Base-by-base conservation (phyloP, 2,797 vertebrate species). In the Hapalemur alaotrensis region DNA sequence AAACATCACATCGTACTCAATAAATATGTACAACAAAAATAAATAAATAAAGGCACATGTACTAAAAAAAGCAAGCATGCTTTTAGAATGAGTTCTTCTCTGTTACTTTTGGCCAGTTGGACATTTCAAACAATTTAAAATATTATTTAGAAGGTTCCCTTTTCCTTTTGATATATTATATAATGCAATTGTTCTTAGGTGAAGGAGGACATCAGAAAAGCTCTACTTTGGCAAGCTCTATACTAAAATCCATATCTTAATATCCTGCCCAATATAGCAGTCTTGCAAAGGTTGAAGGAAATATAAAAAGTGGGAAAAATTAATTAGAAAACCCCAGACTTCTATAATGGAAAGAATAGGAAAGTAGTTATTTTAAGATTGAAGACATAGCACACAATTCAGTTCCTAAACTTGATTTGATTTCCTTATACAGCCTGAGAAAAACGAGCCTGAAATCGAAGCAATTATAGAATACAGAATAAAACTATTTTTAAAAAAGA, bases 401-500 rank as follows among this genome's bases (percentile, higher is more conserved):
- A 70, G 17, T 67, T 72, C 43, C 70, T 93, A 91, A 84, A 79
- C 18, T 79, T 96, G 54, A 93, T 95, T 95, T 86, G 67, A 86
- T 93, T 97, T 96, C 17, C 52, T 94, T 75, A 70, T 32, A 73
- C 15, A 91, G 17, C 20, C 22, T 59, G 59, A 38, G 35, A 72
- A 85, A 94, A 94, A 70, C 0, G 0, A 89, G 46, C 23, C 59
- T 83, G 43, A 72, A 82, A 88, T 70, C 6, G 13, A 95, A 78
- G 73, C 87, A 95, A 93, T 94, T 87, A 93, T 22, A 69, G 89
- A 93, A 95, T 30, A 92, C 35, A 92, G 81, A 92, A 96, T 92
- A 82, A 85, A 95, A 75, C 41, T 78, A 14, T 48, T 43, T 80
- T 90, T n/a, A 7, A 23, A 52, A 83, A 86, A 87, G 69, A 57